Evolutionary conservation across 2,888 invertebrate species (phyloP).

Genomic region (Salticus scenicus): DNA sequence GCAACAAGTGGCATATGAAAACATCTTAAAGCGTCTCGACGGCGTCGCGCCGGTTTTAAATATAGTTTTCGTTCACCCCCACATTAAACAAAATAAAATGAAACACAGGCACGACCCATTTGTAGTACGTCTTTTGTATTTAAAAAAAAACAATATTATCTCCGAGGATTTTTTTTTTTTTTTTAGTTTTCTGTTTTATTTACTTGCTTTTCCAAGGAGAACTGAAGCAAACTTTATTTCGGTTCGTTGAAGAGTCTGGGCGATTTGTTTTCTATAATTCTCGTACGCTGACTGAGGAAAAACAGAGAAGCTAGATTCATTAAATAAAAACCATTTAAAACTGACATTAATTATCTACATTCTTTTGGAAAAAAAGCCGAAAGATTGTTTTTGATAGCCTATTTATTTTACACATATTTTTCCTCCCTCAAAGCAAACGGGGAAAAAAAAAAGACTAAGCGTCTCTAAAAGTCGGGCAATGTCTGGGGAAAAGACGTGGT

Average conservation of each 20-base stretch:
- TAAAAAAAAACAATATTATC: conserved; percentile 39
- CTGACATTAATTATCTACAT: neutral
- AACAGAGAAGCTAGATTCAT: neutral
- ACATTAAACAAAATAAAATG: neutral
- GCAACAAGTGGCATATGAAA: neutral
- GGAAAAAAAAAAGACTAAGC: neutral
- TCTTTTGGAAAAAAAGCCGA: neutral
- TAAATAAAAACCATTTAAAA: neutral
- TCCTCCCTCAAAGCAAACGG: neutral
- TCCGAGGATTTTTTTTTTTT: neutral
- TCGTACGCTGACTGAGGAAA: neutral
- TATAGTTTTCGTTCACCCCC: conserved; percentile 51
- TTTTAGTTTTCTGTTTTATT: too few relatives aligned
- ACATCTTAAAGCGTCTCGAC: conserved; percentile 13
- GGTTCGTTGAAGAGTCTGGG: conserved; percentile 5
- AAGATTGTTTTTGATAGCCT: too few relatives aligned
- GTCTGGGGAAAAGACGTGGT: neutral
- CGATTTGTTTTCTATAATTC: neutral
- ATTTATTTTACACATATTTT: neutral
- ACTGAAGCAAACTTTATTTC: conserved; percentile 31
- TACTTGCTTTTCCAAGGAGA: neutral
- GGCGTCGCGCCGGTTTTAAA: conserved; percentile 39
- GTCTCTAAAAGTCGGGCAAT: too few relatives aligned
- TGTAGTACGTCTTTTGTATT: conserved; percentile 40
- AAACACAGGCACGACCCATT: conserved; percentile 39